Evolutionary conservation across 2,888 invertebrate species (phyloP), one percentile per base, ranked within the genome.

Genomic region (Philopedon plagiatum): DNA sequence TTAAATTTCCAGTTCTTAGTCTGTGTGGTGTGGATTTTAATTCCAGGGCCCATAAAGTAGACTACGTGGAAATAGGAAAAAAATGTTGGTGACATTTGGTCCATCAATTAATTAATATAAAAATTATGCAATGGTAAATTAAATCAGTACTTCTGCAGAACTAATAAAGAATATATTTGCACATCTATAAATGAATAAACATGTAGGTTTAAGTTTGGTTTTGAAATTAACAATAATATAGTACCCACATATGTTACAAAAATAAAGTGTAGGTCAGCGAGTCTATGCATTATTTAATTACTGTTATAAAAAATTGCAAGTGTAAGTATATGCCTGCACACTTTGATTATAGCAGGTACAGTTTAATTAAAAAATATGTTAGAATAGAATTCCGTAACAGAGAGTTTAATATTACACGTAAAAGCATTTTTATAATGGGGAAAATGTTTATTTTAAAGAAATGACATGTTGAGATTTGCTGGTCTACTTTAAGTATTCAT

Each of bases 161-260:
- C 29, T 44, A 58, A 67, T 46, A 66, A 41, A 58, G 39, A 21
- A 58, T 41, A 41, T 41, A 63, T 70, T 62, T 64, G 66, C 66
- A 66, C 57, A 62, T 66, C 62, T 51, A 73, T 66, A 71, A 71
- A 61, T 46, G 64, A 61, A 15, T 61, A 32, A 32, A 62, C 64
- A 66, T 66, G 73, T 73, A 70, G 73, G 74, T 60, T 57, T 63
- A 66, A 71, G 61, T 74, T 74, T 74, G 74, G 68, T 74, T 71
- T 74, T 68, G 67, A 74, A 74, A 74, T 74, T 71, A 69, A 69
- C 64, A 71, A 70, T 67, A 65, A 71, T 58, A 60, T 46, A 44
- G 60, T 61, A 60, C 65, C 61, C 64, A 71, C 68, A 74, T 71
- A 61, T 68, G 61, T 68, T 65, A 65, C 64, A 74, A 74, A 71